Evolutionary conservation across 2,797 vertebrate genomes (phyloP).

Genomic region (Sebastolobus altivelis): DNA sequence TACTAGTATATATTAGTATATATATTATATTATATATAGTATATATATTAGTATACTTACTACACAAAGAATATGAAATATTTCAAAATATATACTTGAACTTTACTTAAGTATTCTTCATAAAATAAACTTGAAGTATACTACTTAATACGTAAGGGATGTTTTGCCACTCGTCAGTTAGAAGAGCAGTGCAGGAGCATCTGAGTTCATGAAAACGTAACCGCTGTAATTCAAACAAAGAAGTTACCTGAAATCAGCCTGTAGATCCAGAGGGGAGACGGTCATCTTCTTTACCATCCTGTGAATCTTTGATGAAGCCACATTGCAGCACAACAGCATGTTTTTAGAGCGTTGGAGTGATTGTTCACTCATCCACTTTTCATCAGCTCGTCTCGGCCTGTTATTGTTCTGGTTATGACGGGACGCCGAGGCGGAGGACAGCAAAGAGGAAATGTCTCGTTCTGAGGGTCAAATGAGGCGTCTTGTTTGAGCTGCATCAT

Average conservation of each 20-base stretch:
- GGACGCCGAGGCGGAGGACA: neutral
- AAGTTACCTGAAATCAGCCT: neutral
- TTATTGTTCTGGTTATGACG: neutral
- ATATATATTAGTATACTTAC: too few species aligned
- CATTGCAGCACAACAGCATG: constrained; percentile 21
- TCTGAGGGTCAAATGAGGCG: neutral
- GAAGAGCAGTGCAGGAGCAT: neutral
- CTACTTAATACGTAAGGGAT: too few species aligned
- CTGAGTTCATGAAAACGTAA: too few species aligned
- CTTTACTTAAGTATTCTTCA: too few species aligned
- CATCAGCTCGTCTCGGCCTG: constrained; percentile 32
- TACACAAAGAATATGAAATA: too few species aligned
- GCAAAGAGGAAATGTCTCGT: constrained; percentile 7
- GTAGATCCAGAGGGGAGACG: constrained; percentile 4
- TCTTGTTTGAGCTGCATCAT: neutral
- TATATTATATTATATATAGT: too few species aligned
- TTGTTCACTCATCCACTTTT: constrained; percentile 45
- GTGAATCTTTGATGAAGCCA: constrained; percentile 46
- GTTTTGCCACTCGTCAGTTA: neutral
- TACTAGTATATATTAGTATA: too few species aligned
- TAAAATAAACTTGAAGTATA: too few species aligned
- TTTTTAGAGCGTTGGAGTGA: neutral
- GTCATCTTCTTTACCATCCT: neutral
- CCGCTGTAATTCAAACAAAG: neutral
- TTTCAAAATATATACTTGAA: too few species aligned